Evolutionary conservation across 1,140 invertebrate species (phyloP).

Genomic region (Samia ricini): DNA sequence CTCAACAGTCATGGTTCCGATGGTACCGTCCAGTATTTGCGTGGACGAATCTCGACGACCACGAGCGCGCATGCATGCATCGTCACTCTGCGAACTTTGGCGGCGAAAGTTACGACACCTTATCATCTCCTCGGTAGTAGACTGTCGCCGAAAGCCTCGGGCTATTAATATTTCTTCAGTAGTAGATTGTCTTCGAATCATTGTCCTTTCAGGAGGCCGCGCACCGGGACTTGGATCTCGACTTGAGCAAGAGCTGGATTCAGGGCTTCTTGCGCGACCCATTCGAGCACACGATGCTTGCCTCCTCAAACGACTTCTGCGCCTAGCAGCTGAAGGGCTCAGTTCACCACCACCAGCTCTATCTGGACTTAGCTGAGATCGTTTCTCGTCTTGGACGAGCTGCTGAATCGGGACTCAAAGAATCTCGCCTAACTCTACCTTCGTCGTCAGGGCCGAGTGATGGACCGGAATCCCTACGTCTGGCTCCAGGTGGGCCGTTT

Average conservation of each 20-base stretch:
- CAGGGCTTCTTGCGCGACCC: slow-evolving; percentile 80
- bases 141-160: slow-evolving; percentile 91
- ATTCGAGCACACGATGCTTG: slow-evolving; percentile 87
- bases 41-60: slow-evolving; percentile 91
- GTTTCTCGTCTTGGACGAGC: slow-evolving; percentile 82
- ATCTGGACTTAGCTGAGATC: slow-evolving; percentile 88
- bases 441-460: slow-evolving; percentile 88
- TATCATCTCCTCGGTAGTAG: slow-evolving; percentile 95
- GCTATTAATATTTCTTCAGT: slow-evolving; percentile 95
- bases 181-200: slow-evolving; percentile 90
- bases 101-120: slow-evolving; percentile 91
- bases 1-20: slow-evolving; percentile 94
- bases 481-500: slow-evolving; percentile 82
- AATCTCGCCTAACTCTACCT: slow-evolving; percentile 87
- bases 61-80: slow-evolving; percentile 84
- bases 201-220: slow-evolving; percentile 80
- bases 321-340: slow-evolving; percentile 82
- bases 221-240: slow-evolving; percentile 86
- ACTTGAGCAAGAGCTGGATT: slow-evolving; percentile 86
- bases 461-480: slow-evolving; percentile 84
- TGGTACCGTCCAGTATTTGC: slow-evolving; percentile 94
- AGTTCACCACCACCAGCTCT: slow-evolving; percentile 84
- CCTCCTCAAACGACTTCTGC: slow-evolving; percentile 82
- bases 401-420: slow-evolving; percentile 92
- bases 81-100: slow-evolving; percentile 88